Conservation (phyloP, 2,888 invertebrate species). For the Ectemnius lituratus region DNA sequence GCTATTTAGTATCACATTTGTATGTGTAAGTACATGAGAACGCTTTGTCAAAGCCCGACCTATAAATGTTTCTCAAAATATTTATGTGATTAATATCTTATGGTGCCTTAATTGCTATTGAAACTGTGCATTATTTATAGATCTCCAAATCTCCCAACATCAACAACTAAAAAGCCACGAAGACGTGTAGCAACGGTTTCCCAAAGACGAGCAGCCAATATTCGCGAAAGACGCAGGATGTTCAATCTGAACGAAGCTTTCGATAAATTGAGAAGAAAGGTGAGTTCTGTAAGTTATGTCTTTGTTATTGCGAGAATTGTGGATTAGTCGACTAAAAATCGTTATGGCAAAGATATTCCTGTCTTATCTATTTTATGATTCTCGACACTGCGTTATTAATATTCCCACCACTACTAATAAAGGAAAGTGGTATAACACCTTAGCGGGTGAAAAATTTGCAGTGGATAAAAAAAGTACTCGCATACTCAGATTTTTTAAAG, state of each 20-base stretch:
- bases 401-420: too few relatives aligned
- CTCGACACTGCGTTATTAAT: too few relatives aligned
- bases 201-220: conserved; percentile 94
- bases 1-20: too few relatives aligned
- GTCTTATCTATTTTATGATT: too few relatives aligned
- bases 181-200: conserved; percentile 94
- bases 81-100: neutral
- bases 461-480: too few relatives aligned
- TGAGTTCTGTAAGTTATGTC: conserved; percentile 66
- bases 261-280: conserved; percentile 93
- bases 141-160: conserved; percentile 71
- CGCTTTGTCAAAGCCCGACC: too few relatives aligned
- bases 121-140: conserved; percentile 74
- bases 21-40: too few relatives aligned
- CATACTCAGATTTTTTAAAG: too few relatives aligned
- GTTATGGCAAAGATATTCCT: too few relatives aligned
- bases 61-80: neutral
- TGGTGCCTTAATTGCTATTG: conserved; percentile 24
- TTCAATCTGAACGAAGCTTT: conserved; percentile 98
- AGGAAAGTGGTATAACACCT: too few relatives aligned
- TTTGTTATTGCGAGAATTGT: conserved; percentile 25
- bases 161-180: conserved; percentile 86
- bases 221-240: conserved; percentile 95
- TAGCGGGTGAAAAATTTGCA: too few relatives aligned
- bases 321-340: too few relatives aligned